These are phyloP conservation scores for Dioctria linearis DNA, from an alignment of 2,888 invertebrate species.

Conservation along the genomic window DNA sequence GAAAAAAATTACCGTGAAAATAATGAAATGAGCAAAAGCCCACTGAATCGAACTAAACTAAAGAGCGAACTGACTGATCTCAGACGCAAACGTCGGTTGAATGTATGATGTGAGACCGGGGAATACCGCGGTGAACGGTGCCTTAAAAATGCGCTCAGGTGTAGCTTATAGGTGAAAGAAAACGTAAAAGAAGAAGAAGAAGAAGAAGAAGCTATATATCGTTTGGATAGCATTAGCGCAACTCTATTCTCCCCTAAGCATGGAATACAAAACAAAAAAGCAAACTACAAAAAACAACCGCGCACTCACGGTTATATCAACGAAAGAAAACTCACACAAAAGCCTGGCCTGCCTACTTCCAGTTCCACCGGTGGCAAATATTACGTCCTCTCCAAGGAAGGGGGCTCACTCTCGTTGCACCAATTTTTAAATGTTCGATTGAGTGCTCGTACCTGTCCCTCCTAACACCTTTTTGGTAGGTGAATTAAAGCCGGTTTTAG, in stretches of 20 bases:
- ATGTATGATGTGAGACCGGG: not conserved
- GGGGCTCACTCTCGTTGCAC: not conserved
- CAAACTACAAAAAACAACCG: conserved; percentile 5
- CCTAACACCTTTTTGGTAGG: conserved; percentile 8
- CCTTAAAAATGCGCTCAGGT: conserved; percentile 10
- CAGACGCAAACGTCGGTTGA: conserved; percentile 19
- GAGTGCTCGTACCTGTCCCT: conserved; percentile 28
- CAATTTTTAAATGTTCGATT: conserved; percentile 2
- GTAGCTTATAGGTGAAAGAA: conserved; percentile 16
- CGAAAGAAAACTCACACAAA: not conserved
- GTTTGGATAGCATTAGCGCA: not conserved
- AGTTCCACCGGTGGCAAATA: no score
- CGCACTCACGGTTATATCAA: not conserved
- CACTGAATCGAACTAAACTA: conserved; percentile 27
- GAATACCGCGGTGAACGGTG: not conserved
- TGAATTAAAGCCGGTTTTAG: conserved; percentile 17
- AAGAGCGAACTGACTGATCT: conserved; percentile 43
- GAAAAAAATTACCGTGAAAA: conserved; percentile 4
- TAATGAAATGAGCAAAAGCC: conserved; percentile 50
- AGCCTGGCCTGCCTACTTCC: not conserved
- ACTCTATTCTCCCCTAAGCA: conserved; percentile 19
- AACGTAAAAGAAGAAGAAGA: conserved; percentile 9
- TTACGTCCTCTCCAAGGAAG: not conserved
- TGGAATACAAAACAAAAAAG: not conserved
- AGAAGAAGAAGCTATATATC: not conserved